Evolutionary conservation across 2,888 invertebrate genomes (phyloP).

Genomic region (Palloptera scutellata): DNA sequence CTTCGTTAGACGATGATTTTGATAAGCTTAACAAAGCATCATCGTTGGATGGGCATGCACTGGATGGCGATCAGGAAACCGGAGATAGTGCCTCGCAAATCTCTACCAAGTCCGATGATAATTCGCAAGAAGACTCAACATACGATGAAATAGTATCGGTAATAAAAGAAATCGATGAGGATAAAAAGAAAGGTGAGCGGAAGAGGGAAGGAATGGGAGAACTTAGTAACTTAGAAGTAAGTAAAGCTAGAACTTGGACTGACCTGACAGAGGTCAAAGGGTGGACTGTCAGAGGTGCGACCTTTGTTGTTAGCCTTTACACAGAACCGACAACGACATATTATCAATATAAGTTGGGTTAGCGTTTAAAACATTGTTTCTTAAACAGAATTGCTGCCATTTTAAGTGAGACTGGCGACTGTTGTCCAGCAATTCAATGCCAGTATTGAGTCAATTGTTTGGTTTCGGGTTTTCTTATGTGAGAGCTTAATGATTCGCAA

Average conservation of each 20-base stretch:
- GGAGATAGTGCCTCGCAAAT: constrained; percentile 49
- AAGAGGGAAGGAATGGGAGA: background rate
- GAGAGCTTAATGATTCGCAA: background rate
- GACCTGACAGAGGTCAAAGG: too few species aligned
- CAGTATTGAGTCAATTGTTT: background rate
- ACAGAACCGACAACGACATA: too few species aligned
- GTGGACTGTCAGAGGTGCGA: too few species aligned
- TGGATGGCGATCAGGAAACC: constrained; percentile 40
- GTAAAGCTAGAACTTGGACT: background rate
- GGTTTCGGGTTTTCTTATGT: background rate
- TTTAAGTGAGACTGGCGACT: too few species aligned
- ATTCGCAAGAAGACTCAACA: constrained; percentile 59
- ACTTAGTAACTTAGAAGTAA: background rate
- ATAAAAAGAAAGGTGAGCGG: constrained; percentile 57
- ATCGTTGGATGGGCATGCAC: constrained; percentile 32
- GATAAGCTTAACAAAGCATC: constrained; percentile 45
- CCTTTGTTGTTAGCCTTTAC: too few species aligned
- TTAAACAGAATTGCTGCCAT: too few species aligned
- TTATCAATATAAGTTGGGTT: too few species aligned
- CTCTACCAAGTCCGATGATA: constrained; percentile 55
- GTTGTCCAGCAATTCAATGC: too few species aligned
- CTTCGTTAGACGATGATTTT: constrained; percentile 36
- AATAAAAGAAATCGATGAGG: constrained; percentile 64
- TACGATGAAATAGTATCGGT: constrained; percentile 64
- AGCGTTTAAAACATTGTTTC: too few species aligned